Conservation (phyloP, 2,113 vertebrate species). For the Colinus virginianus region DNA sequence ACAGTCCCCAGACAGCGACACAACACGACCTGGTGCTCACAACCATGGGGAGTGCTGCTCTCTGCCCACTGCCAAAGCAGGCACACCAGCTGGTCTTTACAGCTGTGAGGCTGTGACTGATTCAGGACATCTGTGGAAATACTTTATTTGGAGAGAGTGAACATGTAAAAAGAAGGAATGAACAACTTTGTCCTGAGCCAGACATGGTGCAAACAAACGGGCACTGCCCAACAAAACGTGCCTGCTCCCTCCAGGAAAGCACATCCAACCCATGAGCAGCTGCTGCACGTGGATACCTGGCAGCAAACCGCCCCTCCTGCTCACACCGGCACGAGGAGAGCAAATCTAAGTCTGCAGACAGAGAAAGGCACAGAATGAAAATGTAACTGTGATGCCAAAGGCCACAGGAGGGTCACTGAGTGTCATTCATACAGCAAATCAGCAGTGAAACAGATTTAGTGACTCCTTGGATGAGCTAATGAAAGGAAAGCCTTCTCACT, state of each 20-base stretch:
- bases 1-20: not conserved
- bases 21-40: not conserved
- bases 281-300: not conserved
- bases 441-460: not conserved
- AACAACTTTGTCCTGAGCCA: not conserved
- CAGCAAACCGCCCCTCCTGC: not conserved
- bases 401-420: not conserved
- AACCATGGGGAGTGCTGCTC: too few relatives aligned
- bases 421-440: not conserved
- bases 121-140: not conserved
- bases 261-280: not conserved
- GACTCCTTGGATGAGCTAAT: not conserved
- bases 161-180: not conserved
- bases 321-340: not conserved
- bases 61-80: not conserved
- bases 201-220: not conserved
- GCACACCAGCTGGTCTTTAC: not conserved
- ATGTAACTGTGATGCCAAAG: not conserved
- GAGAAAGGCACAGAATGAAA: not conserved
- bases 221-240: not conserved
- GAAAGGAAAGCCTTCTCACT: not conserved
- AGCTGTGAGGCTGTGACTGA: not conserved
- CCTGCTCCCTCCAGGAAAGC: not conserved
- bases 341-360: not conserved
- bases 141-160: not conserved